Evolutionary conservation across 2,888 invertebrate genomes (phyloP).

Genomic region (Arenicola marina): DNA sequence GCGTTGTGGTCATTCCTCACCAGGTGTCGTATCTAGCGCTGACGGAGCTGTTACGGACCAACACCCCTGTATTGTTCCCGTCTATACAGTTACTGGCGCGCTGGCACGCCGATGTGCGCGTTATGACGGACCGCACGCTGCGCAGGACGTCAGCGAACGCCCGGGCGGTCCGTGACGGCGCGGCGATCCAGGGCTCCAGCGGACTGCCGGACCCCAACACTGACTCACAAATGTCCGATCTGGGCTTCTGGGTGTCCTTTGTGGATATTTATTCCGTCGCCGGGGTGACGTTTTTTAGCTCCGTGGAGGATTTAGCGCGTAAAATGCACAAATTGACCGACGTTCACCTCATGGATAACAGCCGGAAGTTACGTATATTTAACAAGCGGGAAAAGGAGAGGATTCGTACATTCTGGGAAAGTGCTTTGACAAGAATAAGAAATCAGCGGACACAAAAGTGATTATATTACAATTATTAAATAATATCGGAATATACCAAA

Average conservation of each 20-base stretch:
- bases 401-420: background rate
- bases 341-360: background rate
- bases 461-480: too few relatives aligned
- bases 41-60: conserved; percentile 4
- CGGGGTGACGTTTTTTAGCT: background rate
- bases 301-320: background rate
- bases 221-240: background rate
- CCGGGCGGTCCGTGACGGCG: background rate
- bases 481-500: too few relatives aligned
- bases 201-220: conserved; percentile 10
- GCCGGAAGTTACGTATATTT: background rate
- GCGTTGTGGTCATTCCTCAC: conserved; percentile 13
- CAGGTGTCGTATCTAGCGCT: conserved; percentile 11
- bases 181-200: background rate
- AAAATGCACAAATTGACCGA: background rate
- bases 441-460: too few relatives aligned
- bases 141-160: background rate
- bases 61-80: conserved; percentile 16
- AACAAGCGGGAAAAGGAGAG: background rate
- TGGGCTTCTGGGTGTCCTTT: conserved; percentile 10
- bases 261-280: conserved; percentile 6
- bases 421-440: too few relatives aligned
- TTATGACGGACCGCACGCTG: conserved; percentile 2
- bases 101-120: background rate
- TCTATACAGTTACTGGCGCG: conserved; percentile 2